These are phyloP conservation scores for Anisognathus igniventris DNA, from an alignment of 2,797 vertebrate species.

Conservation along the genomic window DNA sequence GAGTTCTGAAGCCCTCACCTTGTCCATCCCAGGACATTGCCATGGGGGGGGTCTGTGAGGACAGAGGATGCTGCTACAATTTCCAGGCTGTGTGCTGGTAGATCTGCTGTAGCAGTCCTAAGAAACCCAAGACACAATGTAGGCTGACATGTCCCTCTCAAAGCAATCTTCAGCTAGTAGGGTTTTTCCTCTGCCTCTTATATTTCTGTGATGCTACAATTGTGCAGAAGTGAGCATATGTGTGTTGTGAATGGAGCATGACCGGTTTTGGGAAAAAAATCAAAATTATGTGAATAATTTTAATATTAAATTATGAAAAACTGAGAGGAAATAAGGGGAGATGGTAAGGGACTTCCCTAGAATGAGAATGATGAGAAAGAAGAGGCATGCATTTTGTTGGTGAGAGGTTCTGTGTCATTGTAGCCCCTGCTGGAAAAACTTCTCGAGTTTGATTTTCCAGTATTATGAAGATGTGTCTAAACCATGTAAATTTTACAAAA, in stretches of 20 bases:
- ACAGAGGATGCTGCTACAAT: rapidly evolving
- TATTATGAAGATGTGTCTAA: background rate
- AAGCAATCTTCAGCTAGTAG: background rate
- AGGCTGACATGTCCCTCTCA: background rate
- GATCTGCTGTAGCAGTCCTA: background rate
- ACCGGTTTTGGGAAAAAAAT: background rate
- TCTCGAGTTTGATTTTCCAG: background rate
- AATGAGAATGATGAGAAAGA: background rate
- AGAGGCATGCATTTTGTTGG: background rate
- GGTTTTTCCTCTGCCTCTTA: background rate
- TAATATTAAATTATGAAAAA: background rate
- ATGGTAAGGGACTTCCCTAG: background rate
- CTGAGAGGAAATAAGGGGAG: background rate
- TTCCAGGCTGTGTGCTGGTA: background rate
- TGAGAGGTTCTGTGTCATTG: background rate
- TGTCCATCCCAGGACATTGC: background rate
- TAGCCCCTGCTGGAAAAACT: background rate
- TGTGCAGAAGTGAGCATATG: rapidly evolving
- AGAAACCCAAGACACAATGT: background rate
- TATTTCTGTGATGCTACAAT: background rate
- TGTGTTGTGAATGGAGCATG: background rate
- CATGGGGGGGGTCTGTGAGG: background rate
- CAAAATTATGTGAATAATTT: background rate
- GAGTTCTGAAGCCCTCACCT: background rate
- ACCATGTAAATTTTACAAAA: background rate